Evolutionary conservation across 1,140 invertebrate species (phyloP).

Genomic region (Elymnias hypermnestra): DNA sequence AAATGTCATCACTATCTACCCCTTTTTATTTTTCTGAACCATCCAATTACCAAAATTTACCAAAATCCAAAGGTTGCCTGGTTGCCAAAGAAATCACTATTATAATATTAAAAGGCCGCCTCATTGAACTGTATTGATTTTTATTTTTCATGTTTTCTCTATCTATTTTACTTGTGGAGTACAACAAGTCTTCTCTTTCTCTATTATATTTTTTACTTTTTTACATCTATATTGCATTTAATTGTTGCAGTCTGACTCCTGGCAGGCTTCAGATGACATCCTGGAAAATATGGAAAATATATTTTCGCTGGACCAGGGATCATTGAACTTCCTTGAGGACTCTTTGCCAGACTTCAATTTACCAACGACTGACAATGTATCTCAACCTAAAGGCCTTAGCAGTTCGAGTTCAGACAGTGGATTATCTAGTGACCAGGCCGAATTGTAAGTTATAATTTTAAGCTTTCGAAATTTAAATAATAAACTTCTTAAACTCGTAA

Average conservation of each 20-base stretch:
- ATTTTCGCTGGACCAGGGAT: conserved; percentile 67
- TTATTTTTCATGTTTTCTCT: no score
- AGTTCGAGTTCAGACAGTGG: conserved; percentile 72
- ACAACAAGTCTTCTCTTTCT: no score
- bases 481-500: no score
- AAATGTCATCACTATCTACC: no score
- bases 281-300: conserved; percentile 74
- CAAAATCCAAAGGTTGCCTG: no score
- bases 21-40: no score
- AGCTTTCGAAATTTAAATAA: background rate
- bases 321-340: conserved; percentile 63
- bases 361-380: conserved; percentile 33
- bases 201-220: no score
- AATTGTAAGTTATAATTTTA: conserved; percentile 57
- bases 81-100: no score
- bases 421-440: conserved; percentile 69
- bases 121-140: no score
- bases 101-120: no score
- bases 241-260: conserved; percentile 55
- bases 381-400: conserved; percentile 49
- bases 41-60: no score
- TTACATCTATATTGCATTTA: background rate
- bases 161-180: no score
- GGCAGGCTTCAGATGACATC: conserved; percentile 61
- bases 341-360: conserved; percentile 59